phyloP scores from a whole-genome alignment of 2,113 vertebrate species.

The Cromileptes altivelis region DNA sequence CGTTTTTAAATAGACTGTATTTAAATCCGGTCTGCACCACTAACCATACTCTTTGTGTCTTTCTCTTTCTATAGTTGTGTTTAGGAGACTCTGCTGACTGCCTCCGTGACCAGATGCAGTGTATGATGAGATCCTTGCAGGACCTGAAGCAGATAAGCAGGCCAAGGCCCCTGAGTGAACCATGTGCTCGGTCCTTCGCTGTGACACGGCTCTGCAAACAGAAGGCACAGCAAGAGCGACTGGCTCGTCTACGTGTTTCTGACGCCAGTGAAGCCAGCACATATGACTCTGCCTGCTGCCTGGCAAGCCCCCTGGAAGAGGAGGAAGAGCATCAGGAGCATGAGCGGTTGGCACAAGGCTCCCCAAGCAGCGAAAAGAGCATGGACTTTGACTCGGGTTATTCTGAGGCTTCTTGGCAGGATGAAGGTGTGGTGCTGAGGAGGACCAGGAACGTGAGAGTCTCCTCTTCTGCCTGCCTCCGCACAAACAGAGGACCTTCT shows the following conservation, averaged over 20 bases:
- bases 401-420: conserved; percentile 93
- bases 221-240: conserved; percentile 77
- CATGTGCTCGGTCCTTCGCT: conserved; percentile 70
- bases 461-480: conserved; percentile 86
- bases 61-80: conserved; percentile 85
- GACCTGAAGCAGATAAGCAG: conserved; percentile 82
- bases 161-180: conserved; percentile 77
- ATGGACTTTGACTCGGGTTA: conserved; percentile 95
- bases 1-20: neutral
- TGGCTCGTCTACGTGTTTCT: conserved; percentile 74
- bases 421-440: conserved; percentile 88
- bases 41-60: conserved; percentile 35
- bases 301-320: conserved; percentile 87
- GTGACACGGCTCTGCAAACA: conserved; percentile 73
- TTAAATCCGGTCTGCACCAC: conserved; percentile 21
- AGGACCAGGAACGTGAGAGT: conserved; percentile 85
- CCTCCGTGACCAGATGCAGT: conserved; percentile 86
- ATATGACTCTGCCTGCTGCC: conserved; percentile 91
- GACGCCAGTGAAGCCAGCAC: conserved; percentile 88
- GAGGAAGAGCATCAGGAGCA: conserved; percentile 82
- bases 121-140: conserved; percentile 85
- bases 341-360: conserved; percentile 71
- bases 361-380: conserved; percentile 89
- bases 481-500: conserved; percentile 79
- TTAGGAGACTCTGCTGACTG: conserved; percentile 85